Base-by-base conservation (phyloP, 2,888 invertebrate genomes). In the Dromius quadrimaculatus region DNA sequence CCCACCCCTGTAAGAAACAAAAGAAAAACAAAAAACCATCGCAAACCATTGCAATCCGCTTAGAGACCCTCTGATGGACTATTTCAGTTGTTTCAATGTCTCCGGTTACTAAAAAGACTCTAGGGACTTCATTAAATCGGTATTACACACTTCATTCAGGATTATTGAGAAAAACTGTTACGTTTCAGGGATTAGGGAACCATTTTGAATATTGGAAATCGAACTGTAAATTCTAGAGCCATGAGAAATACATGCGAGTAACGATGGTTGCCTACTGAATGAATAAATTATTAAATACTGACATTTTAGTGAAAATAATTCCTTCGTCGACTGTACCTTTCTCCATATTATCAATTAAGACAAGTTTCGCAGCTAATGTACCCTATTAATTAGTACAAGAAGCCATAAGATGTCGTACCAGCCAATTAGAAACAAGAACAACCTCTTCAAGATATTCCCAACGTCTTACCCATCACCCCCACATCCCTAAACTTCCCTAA, bases 41-140 rank as follows among this genome's bases (percentile, higher is more conserved):
- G n/a, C n/a, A n/a, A n/a, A n/a, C n/a, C n/a, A n/a, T n/a, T 8
- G 32, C 5, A 32, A 32, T 32, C 32, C 32, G 5, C 32, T 32
- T 32, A 32, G 32, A 32, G 32, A 32, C 32, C 5, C 6, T 5
- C 5, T 17, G 15, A 8, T 22, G 6, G 19, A 47, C 8, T 22
- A 47, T 19, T 47, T 47, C 47, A 20, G 15, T 19, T 47, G 19
- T 47, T 11, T 47, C 15, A 41, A 41, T n/a, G 13, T 22, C 45
- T 63, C 45, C 23, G 32, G 32, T 63, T 63, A 45, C 63, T 63
- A 63, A 63, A 63, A 63, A 57, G 57, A 34, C 71, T 65, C 45
- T 15, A 36, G 65, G 61, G 71, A 71, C 43, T 45, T 71, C 71
- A 71, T 71, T 71, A 71, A 66, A 65, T 45, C 34, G 41, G 71